These are phyloP conservation scores for Porites lutea DNA, from an alignment of 64 coral and sea anemone genomes.

Conservation along the genomic window DNA sequence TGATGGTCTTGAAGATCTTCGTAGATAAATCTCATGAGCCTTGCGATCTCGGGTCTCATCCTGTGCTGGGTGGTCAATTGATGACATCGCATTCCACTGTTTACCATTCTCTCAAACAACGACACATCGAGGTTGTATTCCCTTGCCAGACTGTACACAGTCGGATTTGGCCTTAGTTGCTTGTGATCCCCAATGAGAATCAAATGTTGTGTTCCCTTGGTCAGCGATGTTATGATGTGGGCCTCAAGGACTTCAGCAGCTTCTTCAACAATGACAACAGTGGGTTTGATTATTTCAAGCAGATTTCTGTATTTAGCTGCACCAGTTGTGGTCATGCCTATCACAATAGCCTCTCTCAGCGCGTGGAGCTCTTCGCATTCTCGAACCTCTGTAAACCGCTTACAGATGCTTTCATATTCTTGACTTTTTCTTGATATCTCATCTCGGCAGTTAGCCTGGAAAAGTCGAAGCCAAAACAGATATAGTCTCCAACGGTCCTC, in stretches of 20 bases:
- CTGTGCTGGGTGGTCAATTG: constrained; percentile 76
- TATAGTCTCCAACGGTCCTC: constrained; percentile 57
- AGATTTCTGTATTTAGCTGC: constrained; percentile 81
- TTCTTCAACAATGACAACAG: constrained; percentile 87
- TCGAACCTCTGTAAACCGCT: constrained; percentile 54
- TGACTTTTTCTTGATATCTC: constrained; percentile 15
- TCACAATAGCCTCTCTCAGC: constrained; percentile 68
- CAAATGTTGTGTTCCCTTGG: constrained; percentile 80
- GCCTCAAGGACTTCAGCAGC: constrained; percentile 92
- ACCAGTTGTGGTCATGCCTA: constrained; percentile 89
- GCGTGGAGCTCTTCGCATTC: constrained; percentile 59
- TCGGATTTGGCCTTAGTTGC: constrained; percentile 88
- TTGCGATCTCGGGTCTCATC: constrained; percentile 82
- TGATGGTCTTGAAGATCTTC: constrained; percentile 58
- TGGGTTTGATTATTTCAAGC: constrained; percentile 74
- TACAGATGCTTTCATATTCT: constrained; percentile 58
- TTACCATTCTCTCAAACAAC: constrained; percentile 93
- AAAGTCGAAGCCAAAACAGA: constrained; percentile 77
- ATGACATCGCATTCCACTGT: constrained; percentile 73
- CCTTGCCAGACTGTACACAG: constrained; percentile 71
- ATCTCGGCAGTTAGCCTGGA: constrained; percentile 21
- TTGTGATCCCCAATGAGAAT: constrained; percentile 96
- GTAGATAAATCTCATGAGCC: constrained; percentile 78
- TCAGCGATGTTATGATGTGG: constrained; percentile 88
- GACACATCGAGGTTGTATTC: constrained; percentile 84